Evolutionary conservation across 2,797 vertebrate genomes (phyloP), one percentile per base, ranked within the genome.

Genomic region (Botia almorhae): DNA sequence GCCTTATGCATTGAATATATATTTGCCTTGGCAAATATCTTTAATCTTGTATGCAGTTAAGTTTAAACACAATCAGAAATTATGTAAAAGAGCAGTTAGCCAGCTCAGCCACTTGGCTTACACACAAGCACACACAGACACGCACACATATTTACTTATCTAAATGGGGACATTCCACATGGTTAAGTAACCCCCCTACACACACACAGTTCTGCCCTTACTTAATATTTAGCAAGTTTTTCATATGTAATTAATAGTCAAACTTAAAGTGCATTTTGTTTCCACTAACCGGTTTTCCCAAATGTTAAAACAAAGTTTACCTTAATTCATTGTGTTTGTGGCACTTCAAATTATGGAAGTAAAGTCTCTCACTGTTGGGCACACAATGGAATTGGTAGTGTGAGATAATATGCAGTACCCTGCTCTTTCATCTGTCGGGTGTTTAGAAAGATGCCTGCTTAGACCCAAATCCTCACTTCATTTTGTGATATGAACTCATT

Each of bases 401-500:
- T 2, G 3, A 21, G 81, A 90, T 92, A 92, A 92, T 91, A 90
- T 69, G 51, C 82, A 76, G 85, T 82, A 81, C 72, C 77, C 19
- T n/a, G 46, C 87, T 76, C 83, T 89, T 88, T 91, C 84, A 87
- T 92, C 85, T 89, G 87, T 81, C 81, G 84, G 90, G 88, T 88
- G 89, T 90, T 90, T 91, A 84, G 87, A 88, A 88, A 93, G 91
- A 91, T 93, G 91, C 91, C 89, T 87, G 82, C 89, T 89, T 87
- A 74, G 85, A 51, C 86, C 84, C 88, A 94, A 94, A 94, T 93
- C 93, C 92, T 89, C 81, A 83, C 87, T 92, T 93, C 85, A 90
- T 91, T 92, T 91, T 87, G 91, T 79, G 88, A 94, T 93, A 95
- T 94, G 92, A 95, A 94, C 93, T 95, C 90, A 95, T 95, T 95